Conservation (phyloP, 2,888 invertebrate genomes). For the Torymus texanus region DNA sequence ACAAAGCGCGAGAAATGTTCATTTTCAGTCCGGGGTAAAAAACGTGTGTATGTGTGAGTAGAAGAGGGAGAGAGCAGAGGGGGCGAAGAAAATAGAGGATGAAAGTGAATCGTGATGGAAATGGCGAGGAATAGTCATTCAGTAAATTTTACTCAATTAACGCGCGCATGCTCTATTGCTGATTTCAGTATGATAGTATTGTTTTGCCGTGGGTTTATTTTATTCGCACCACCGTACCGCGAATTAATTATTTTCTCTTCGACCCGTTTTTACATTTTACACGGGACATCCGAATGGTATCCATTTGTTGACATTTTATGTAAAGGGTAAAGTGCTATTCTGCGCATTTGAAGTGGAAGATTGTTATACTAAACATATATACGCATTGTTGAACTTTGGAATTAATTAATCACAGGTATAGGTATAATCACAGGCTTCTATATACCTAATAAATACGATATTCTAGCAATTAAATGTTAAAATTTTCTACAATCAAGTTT, state of each 20-base stretch:
- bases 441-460: no score
- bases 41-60: not conserved
- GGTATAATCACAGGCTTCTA: no score
- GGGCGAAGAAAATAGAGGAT: constrained; percentile 10
- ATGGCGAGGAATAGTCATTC: constrained; percentile 20
- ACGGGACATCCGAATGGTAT: no score
- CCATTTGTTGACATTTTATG: no score
- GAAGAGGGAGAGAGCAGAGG: not conserved
- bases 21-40: constrained; percentile 19
- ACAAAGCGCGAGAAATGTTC: constrained; percentile 28
- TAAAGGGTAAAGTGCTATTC: no score
- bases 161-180: not conserved
- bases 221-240: not conserved
- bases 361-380: no score
- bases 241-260: constrained; percentile 25
- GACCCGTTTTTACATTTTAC: not conserved
- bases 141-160: constrained; percentile 36
- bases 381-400: no score
- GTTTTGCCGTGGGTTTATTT: constrained; percentile 5
- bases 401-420: no score
- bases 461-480: no score
- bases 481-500: no score
- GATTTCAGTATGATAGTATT: constrained; percentile 12
- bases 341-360: no score
- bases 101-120: constrained; percentile 41